Evolutionary conservation across 2,888 invertebrate genomes (phyloP).

Genomic region (Aromia moschata): DNA sequence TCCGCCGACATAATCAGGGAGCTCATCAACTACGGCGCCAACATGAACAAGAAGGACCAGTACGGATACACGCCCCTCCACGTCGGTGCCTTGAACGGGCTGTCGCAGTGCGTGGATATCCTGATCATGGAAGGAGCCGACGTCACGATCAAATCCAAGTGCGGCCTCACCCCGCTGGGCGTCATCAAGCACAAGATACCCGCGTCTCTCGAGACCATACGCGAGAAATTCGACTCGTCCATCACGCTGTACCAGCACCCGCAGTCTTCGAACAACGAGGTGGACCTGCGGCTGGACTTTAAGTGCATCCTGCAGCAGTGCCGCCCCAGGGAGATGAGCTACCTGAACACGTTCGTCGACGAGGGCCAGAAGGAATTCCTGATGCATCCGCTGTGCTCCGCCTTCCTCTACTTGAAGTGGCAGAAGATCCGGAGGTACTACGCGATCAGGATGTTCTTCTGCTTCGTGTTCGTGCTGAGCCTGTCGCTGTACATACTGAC

Average conservation of each 20-base stretch:
- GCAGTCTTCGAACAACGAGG: constrained; percentile 79
- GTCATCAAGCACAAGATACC: constrained; percentile 88
- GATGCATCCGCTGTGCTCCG: constrained; percentile 86
- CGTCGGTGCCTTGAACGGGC: constrained; percentile 84
- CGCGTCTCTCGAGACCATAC: constrained; percentile 82
- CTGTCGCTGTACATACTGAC: constrained; percentile 83
- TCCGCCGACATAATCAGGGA: constrained; percentile 83
- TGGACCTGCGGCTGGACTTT: constrained; percentile 84
- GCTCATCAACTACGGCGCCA: constrained; percentile 80
- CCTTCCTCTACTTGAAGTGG: constrained; percentile 89
- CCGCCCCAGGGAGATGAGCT: constrained; percentile 85
- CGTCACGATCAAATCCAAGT: constrained; percentile 87
- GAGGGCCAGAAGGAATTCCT: constrained; percentile 89
- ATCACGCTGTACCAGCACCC: constrained; percentile 81
- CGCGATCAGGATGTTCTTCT: constrained; percentile 79
- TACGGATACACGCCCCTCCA: constrained; percentile 88
- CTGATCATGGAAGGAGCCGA: constrained; percentile 86
- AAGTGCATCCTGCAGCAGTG: constrained; percentile 83
- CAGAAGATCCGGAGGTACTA: constrained; percentile 90
- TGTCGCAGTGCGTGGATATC: constrained; percentile 85
- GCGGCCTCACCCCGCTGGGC: constrained; percentile 85
- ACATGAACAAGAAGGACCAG: constrained; percentile 84
- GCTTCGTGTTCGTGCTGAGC: constrained; percentile 80
- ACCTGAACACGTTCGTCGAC: constrained; percentile 86
- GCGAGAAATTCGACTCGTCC: constrained; percentile 82